phyloP scores from a whole-genome alignment of 2,113 vertebrate genomes.

The Panurus biarmicus region DNA sequence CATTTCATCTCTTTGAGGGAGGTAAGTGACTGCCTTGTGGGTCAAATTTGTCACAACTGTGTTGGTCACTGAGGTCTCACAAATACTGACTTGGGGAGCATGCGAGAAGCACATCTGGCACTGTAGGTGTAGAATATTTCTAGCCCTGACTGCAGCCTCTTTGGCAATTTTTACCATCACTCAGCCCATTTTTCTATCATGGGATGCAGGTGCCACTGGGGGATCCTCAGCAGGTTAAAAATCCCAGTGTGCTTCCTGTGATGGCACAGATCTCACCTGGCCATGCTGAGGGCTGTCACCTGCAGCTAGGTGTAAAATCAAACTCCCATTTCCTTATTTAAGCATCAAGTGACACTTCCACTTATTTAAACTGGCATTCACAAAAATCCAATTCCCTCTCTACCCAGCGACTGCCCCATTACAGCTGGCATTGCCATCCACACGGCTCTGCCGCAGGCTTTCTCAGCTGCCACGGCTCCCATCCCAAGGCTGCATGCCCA shows the following conservation, averaged over 20 bases:
- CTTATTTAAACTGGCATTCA: background rate
- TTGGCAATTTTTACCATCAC: background rate
- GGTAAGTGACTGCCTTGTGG: background rate
- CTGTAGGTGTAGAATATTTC: background rate
- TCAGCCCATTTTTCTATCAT: background rate
- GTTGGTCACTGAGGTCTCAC: background rate
- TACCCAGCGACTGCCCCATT: background rate
- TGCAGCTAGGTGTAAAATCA: background rate
- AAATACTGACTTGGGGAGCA: background rate
- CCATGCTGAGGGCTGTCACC: background rate
- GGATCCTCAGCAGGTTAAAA: background rate
- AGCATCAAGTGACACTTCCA: background rate
- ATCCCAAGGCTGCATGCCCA: background rate
- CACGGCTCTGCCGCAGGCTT: background rate
- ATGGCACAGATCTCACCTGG: background rate
- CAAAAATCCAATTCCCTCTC: conserved; percentile 24
- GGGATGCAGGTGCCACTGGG: background rate
- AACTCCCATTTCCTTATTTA: background rate
- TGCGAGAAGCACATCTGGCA: background rate
- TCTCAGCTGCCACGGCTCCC: background rate
- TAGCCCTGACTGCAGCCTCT: background rate
- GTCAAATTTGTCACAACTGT: background rate
- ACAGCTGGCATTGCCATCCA: background rate
- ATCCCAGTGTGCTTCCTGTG: background rate
- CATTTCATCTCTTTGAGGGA: background rate